Evolutionary conservation across 2,888 invertebrate genomes (phyloP), one percentile per base, ranked within the genome.

Genomic region (Taphrorychus bicolor): DNA sequence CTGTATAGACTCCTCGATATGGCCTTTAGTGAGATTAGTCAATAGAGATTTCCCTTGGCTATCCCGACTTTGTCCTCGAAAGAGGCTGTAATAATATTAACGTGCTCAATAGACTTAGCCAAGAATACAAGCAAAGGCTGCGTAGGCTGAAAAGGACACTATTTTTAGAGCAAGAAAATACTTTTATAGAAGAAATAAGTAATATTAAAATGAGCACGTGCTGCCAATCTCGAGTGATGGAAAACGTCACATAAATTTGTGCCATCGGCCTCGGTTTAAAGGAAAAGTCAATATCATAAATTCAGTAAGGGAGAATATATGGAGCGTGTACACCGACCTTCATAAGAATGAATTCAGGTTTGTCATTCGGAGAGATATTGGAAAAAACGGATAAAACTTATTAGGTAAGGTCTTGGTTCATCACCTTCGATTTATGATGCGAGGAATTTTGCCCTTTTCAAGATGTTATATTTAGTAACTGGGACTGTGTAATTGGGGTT

Each of bases 21-120:
- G 32, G 11, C 2, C 32, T 32, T 32, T 32, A 32, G 32, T 17
- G 45, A 45, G 3, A 45, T 16, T 45, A 45, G 45, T 45, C 45
- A 45, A 45, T 45, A 45, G 16, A 45, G 45, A 45, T 45, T 45
- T 45, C 45, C 45, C 45, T 16, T 16, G 45, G 45, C 45, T 14
- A 45, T 3, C 14, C 45, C 14, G 45, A 5, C 45, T 45, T 45
- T 45, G 45, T 45, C 45, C 45, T 17, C 45, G 17, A 45, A 14
- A n/a, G 9, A 16, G 45, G 16, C 16, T 5, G 14, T 45, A 45
- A 45, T n/a, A n/a, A n/a, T n/a, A n/a, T 45, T 45, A 45, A 45
- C 45, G 9, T 45, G 14, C 14, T 45, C 32, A 32, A 32, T 32
- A 11, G 32, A 11, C 9, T 32, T 32, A 32, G 9, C 4, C 24